Evolutionary conservation across 2,888 invertebrate species (phyloP).

Genomic region (Pachycephus smyrnensis): DNA sequence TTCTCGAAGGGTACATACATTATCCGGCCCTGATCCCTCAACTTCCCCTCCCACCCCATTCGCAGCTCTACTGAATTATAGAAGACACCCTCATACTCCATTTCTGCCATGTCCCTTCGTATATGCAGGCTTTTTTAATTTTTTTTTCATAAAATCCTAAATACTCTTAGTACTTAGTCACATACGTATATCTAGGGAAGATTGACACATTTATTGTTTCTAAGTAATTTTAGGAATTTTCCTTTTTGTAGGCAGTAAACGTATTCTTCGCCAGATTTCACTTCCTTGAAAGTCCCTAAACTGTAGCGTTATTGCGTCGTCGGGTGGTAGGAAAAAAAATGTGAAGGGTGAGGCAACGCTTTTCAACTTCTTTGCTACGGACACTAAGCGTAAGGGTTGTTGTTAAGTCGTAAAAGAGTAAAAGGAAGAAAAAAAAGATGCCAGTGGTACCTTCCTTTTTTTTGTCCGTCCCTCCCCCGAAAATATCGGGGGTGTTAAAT

Average conservation of each 20-base stretch:
- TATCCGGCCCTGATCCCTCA: constrained; percentile 57
- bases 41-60: constrained; percentile 17
- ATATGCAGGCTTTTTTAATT: no score
- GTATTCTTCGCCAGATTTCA: constrained; percentile 7
- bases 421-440: constrained; percentile 8
- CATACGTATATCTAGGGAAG: no score
- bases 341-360: background rate
- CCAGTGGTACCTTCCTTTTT: background rate
- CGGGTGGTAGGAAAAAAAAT: constrained; percentile 16
- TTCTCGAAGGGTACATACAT: constrained; percentile 62
- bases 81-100: constrained; percentile 36
- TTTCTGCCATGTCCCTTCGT: no score
- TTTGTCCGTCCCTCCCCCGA: constrained; percentile 3
- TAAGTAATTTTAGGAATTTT: no score
- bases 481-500: background rate
- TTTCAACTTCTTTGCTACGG: background rate
- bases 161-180: no score
- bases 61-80: constrained; percentile 53
- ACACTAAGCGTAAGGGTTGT: background rate
- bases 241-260: no score
- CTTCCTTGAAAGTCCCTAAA: background rate
- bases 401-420: constrained; percentile 16
- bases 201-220: no score
- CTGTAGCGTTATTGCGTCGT: no score
- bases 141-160: no score